phyloP scores from a whole-genome alignment of 2,888 invertebrate species.

The Eilema griseolum region DNA sequence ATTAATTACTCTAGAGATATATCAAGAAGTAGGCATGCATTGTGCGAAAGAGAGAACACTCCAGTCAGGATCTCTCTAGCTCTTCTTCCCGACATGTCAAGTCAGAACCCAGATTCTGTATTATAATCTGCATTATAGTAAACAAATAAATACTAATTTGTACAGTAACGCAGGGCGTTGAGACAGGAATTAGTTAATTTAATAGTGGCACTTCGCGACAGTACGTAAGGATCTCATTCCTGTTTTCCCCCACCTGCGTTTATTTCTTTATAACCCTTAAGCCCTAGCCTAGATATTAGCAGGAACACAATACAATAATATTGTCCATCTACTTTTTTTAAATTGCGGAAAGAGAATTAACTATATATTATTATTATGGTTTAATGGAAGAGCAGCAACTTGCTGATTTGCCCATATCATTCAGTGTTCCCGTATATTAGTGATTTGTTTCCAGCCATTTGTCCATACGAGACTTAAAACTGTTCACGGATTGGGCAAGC shows the following conservation, averaged over 20 bases:
- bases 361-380: too few species aligned
- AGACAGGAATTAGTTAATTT: conserved; percentile 1
- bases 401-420: too few species aligned
- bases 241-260: neutral
- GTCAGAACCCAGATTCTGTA: conserved; percentile 16
- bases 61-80: neutral
- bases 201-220: neutral
- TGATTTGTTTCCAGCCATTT: too few species aligned
- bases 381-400: too few species aligned
- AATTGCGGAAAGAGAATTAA: too few species aligned
- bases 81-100: neutral
- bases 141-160: conserved; percentile 62
- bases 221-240: neutral
- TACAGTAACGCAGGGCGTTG: conserved; percentile 49
- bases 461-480: too few species aligned
- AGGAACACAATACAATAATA: too few species aligned
- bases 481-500: too few species aligned
- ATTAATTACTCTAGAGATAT: neutral
- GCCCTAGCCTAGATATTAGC: too few species aligned
- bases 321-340: too few species aligned
- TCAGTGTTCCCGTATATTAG: too few species aligned
- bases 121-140: conserved; percentile 24
- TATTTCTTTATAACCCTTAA: neutral
- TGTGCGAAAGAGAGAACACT: neutral
- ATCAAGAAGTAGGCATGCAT: neutral